These are phyloP conservation scores for Gila robusta DNA, from an alignment of 2,797 vertebrate genomes.

Conservation along the genomic window DNA sequence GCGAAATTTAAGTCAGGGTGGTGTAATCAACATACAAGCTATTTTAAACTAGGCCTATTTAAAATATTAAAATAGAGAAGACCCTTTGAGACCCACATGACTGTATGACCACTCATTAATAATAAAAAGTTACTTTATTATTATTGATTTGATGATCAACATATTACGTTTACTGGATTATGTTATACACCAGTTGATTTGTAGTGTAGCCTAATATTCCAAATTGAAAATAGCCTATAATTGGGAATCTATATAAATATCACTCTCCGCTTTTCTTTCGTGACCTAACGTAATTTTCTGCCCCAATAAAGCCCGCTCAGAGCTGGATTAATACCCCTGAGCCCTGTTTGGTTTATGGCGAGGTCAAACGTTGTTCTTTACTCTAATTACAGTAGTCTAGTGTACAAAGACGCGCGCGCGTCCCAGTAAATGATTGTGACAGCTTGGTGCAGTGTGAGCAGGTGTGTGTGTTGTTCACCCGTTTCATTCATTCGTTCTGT, in stretches of 20 bases:
- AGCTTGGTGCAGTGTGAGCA: conserved; percentile 79
- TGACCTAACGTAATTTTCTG: conserved; percentile 41
- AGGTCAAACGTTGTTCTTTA: conserved; percentile 56
- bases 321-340: conserved; percentile 39
- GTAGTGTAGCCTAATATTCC: neutral
- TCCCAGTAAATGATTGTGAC: conserved; percentile 79
- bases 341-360: conserved; percentile 50
- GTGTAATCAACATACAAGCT: neutral
- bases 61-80: neutral
- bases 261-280: neutral
- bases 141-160: neutral
- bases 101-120: neutral
- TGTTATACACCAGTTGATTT: conserved; percentile 7
- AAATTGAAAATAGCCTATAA: conserved; percentile 26
- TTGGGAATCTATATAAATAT: conserved; percentile 21
- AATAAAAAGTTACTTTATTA: neutral
- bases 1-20: neutral
- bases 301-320: conserved; percentile 29
- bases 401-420: conserved; percentile 71
- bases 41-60: neutral
- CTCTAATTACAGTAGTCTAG: conserved; percentile 43
- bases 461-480: conserved; percentile 77
- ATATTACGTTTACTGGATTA: neutral
- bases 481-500: conserved; percentile 70
- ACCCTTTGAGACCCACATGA: neutral